A percentile compares a stretch with the other conserved stretches of the same genome.
phyloP scores from a whole-genome alignment of 2,888 invertebrate species.

The Latheticus oryzae region DNA sequence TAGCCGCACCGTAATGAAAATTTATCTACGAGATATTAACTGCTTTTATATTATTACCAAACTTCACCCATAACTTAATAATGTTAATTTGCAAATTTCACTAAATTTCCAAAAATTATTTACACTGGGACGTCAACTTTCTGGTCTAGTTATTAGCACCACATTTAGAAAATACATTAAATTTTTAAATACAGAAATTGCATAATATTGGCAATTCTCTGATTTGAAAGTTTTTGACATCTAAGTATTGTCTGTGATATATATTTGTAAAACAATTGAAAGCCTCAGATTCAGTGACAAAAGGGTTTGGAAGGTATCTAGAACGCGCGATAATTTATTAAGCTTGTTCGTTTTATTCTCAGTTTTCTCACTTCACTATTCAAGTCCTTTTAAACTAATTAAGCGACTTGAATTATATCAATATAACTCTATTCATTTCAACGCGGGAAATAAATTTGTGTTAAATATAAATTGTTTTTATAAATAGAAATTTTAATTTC shows the following conservation, averaged over 20 bases:
- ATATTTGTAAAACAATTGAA: constrained; percentile 46
- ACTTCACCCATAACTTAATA: constrained; percentile 35
- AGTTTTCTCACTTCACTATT: constrained; percentile 41
- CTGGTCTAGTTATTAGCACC: constrained; percentile 16
- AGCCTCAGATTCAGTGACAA: constrained; percentile 42
- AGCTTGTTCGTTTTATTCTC: constrained; percentile 42
- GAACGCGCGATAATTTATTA: constrained; percentile 43
- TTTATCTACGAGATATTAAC: constrained; percentile 40
- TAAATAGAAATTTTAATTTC: too few relatives aligned
- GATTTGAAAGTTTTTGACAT: constrained; percentile 41
- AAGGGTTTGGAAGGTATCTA: constrained; percentile 45
- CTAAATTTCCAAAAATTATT: constrained; percentile 36
- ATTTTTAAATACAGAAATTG: constrained; percentile 24
- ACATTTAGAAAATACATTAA: constrained; percentile 23
- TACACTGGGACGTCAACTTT: constrained; percentile 26
- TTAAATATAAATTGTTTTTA: too few relatives aligned
- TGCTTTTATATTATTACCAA: constrained; percentile 40
- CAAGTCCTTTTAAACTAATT: constrained; percentile 43
- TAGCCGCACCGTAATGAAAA: constrained; percentile 40
- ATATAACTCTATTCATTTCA: constrained; percentile 14
- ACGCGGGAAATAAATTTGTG: constrained; percentile 13
- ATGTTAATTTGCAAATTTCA: constrained; percentile 35
- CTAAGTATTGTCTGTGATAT: constrained; percentile 43
- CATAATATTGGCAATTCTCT: constrained; percentile 38
- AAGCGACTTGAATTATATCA: constrained; percentile 32